Percentiles rank a stretch among this genome's conserved stretches.
These are phyloP conservation scores for Chloroceryle amazona DNA, from an alignment of 2,797 vertebrate genomes.

Conservation along the genomic window DNA sequence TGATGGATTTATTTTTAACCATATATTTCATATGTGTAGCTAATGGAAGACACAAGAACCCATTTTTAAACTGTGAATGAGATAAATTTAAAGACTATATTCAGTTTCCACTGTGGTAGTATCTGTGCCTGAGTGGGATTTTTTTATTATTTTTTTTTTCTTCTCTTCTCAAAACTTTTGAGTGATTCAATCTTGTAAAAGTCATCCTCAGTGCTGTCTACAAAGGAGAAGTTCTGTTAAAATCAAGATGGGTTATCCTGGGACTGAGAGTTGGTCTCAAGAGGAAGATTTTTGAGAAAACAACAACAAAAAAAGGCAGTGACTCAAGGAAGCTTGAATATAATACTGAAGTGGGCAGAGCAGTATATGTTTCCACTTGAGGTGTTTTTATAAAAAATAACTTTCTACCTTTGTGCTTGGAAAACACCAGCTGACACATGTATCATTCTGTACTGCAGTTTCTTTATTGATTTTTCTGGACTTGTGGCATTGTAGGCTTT, in stretches of 20 bases:
- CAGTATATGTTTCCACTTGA: constrained; percentile 4
- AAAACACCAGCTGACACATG: background rate
- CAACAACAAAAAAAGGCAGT: background rate
- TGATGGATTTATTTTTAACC: background rate
- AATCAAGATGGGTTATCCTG: background rate
- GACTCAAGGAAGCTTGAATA: background rate
- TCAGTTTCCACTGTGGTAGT: background rate
- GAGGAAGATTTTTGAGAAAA: background rate
- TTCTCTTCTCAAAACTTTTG: background rate
- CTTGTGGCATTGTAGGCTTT: constrained; percentile 5
- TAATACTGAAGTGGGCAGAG: background rate
- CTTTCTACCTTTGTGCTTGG: constrained; percentile 10
- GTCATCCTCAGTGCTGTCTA: background rate
- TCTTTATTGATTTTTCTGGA: constrained; percentile 31
- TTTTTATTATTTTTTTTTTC: no score
- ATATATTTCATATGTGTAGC: background rate
- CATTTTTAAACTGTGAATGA: background rate
- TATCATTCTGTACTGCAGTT: background rate
- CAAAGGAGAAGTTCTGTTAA: background rate
- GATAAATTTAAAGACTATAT: background rate
- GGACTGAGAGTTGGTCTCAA: background rate
- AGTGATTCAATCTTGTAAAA: background rate
- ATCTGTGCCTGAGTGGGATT: background rate
- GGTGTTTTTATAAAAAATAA: background rate
- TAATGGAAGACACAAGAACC: background rate